phyloP scores from a whole-genome alignment of 2,888 invertebrate genomes.

The Diarsia mendica region DNA sequence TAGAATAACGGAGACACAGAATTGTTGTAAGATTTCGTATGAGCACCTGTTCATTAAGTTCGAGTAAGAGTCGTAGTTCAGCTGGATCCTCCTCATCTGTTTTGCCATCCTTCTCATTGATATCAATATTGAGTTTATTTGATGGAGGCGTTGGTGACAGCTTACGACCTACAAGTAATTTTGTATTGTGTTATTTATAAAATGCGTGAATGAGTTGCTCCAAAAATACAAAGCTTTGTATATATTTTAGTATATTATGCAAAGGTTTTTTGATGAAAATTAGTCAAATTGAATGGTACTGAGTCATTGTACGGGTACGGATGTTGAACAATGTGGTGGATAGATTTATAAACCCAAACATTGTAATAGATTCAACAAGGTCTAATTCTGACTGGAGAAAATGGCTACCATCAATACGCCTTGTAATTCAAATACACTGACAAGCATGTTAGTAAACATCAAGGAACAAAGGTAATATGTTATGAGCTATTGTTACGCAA shows the following conservation, averaged over 20 bases:
- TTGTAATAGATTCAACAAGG: constrained; percentile 69
- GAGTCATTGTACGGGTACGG: constrained; percentile 59
- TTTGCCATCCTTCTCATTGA: constrained; percentile 93
- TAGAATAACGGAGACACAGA: not conserved
- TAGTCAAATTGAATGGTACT: constrained; percentile 65
- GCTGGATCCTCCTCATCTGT: constrained; percentile 95
- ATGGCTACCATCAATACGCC: constrained; percentile 89
- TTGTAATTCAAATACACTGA: constrained; percentile 71
- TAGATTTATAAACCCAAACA: constrained; percentile 65
- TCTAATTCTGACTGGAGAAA: constrained; percentile 84
- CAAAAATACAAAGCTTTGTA: constrained; percentile 51
- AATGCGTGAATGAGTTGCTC: not conserved
- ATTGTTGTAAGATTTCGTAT: constrained; percentile 10
- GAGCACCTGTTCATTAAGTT: constrained; percentile 95
- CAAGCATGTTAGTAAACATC: constrained; percentile 85
- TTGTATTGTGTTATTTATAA: constrained; percentile 32
- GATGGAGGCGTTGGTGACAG: constrained; percentile 92
- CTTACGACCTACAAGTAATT: constrained; percentile 90
- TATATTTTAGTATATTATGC: constrained; percentile 57
- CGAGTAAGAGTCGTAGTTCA: constrained; percentile 95
- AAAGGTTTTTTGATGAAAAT: constrained; percentile 58
- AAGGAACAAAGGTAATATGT: constrained; percentile 64
- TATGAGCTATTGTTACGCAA: constrained; percentile 63
- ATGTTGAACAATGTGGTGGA: constrained; percentile 55
- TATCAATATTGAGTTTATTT: constrained; percentile 92